Evolutionary conservation across 1,140 invertebrate genomes (phyloP).

Genomic region (Acyrthosiphon pisum): DNA sequence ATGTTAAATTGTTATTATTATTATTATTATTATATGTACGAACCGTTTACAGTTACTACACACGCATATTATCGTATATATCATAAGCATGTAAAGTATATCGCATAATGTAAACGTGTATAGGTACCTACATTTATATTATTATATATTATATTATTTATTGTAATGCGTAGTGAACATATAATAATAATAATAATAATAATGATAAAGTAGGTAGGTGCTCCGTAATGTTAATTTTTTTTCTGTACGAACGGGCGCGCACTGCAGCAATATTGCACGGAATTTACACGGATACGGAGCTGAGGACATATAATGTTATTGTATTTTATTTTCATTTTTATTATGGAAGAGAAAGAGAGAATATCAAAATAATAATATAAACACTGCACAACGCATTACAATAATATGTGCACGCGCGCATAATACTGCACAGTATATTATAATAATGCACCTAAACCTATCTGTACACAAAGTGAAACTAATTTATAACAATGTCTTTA

Average conservation of each 20-base stretch:
- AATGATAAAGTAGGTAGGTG: neutral
- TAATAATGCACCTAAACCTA: neutral
- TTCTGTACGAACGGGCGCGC: neutral
- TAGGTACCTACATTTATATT: neutral
- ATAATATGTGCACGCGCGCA: neutral
- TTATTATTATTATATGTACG: neutral
- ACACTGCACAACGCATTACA: conserved; percentile 3
- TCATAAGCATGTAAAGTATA: neutral
- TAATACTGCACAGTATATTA: neutral
- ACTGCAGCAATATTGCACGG: neutral
- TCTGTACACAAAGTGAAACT: neutral
- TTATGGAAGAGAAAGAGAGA: neutral
- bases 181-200: neutral
- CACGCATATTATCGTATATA: neutral
- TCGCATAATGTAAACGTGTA: neutral
- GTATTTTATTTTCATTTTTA: neutral
- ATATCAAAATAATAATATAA: neutral
- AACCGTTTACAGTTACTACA: conserved; percentile 10
- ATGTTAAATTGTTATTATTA: no score
- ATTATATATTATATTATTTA: neutral
- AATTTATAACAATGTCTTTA: neutral
- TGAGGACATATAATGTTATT: neutral
- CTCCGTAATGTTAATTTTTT: neutral
- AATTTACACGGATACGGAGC: neutral
- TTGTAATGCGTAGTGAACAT: neutral